Evolutionary conservation across 2,113 vertebrate genomes (phyloP).

Genomic region (Orycteropus afer): DNA sequence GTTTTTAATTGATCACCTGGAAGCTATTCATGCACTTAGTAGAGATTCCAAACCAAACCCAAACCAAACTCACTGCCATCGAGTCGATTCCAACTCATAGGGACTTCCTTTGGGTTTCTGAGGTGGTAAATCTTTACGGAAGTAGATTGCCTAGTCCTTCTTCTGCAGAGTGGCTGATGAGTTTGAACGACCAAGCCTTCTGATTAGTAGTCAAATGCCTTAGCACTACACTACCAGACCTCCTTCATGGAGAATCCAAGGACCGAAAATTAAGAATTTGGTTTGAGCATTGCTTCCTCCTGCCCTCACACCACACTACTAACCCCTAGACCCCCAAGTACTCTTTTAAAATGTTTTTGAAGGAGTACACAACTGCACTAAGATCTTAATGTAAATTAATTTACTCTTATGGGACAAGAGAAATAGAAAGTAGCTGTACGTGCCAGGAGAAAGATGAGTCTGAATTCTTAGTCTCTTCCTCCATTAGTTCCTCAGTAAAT

Average conservation of each 20-base stretch:
- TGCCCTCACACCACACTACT: neutral
- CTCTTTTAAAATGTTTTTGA: conserved; percentile 38
- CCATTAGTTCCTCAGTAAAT: neutral
- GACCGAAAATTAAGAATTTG: neutral
- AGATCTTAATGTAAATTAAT: conserved; percentile 16
- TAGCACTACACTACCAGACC: too few relatives aligned
- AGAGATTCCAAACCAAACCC: too few relatives aligned
- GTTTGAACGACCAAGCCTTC: too few relatives aligned
- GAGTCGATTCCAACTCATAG: too few relatives aligned
- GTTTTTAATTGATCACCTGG: neutral
- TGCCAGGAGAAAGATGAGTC: neutral
- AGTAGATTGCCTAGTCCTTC: too few relatives aligned
- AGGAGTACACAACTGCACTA: neutral
- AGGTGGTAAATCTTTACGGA: too few relatives aligned
- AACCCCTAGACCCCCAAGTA: neutral
- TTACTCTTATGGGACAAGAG: conserved; percentile 28
- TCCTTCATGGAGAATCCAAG: too few relatives aligned
- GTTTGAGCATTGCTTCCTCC: neutral
- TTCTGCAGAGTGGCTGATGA: too few relatives aligned
- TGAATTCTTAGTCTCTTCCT: neutral
- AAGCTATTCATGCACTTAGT: neutral
- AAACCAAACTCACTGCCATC: too few relatives aligned
- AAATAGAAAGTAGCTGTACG: neutral
- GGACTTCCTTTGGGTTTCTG: too few relatives aligned
- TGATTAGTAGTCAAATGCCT: too few relatives aligned